Conservation (phyloP, 2,888 invertebrate genomes). For the Cosmorhoe ocellata region DNA sequence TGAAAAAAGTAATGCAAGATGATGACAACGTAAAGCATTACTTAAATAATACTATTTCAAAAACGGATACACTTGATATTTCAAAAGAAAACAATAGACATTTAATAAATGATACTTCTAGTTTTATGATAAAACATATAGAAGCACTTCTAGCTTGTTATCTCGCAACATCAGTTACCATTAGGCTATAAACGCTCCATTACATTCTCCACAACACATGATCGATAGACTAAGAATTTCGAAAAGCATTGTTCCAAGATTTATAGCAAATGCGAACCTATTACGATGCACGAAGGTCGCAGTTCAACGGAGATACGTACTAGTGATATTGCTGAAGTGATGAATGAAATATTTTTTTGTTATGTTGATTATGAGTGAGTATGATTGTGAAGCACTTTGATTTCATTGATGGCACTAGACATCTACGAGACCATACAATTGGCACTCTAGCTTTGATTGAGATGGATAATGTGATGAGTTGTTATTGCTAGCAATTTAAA, state of each 20-base stretch:
- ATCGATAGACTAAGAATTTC: constrained; percentile 22
- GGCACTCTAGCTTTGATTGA: too few relatives aligned
- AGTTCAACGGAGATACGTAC: neutral
- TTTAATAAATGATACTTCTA: constrained; percentile 11
- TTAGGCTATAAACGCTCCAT: constrained; percentile 9
- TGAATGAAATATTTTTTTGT: constrained; percentile 6
- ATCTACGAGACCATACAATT: too few relatives aligned
- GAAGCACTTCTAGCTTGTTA: constrained; percentile 10
- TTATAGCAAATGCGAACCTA: constrained; percentile 9
- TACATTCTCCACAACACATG: constrained; percentile 26
- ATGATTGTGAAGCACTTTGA: neutral
- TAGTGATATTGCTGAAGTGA: neutral
- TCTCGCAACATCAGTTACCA: constrained; percentile 10
- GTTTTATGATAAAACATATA: constrained; percentile 18
- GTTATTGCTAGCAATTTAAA: too few relatives aligned
- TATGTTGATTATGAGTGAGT: neutral
- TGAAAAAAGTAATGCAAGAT: too few relatives aligned
- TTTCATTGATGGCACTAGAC: too few relatives aligned
- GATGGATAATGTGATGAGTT: too few relatives aligned
- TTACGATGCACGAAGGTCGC: constrained; percentile 11
- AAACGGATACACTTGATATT: too few relatives aligned
- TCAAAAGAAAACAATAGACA: constrained; percentile 9
- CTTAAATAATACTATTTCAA: too few relatives aligned
- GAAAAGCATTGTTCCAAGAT: constrained; percentile 16
- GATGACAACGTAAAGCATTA: too few relatives aligned